phyloP scores from a whole-genome alignment of 2,888 invertebrate species.

The Eristalinus aeneus region DNA sequence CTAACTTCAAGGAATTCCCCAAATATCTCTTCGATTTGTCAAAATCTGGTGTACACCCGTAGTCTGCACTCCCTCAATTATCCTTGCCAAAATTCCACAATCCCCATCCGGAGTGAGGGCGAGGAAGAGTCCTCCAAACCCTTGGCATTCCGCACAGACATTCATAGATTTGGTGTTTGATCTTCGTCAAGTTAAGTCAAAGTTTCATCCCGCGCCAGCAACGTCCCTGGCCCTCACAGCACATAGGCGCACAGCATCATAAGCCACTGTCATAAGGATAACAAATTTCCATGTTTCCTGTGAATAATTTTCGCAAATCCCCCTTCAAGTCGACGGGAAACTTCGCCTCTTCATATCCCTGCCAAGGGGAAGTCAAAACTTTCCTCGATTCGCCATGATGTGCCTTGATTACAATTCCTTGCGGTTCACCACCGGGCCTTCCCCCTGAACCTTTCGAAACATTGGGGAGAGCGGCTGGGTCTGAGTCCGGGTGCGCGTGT shows the following conservation, averaged over 20 bases:
- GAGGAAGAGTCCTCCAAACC: not conserved
- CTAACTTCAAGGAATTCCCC: not conserved
- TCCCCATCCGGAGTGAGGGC: not conserved
- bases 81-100: not conserved
- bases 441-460: not conserved
- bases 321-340: not conserved
- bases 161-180: not conserved
- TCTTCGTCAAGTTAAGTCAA: not conserved
- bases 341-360: constrained; percentile 23
- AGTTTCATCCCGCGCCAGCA: not conserved
- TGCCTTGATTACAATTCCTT: constrained; percentile 61
- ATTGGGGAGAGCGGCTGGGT: not conserved
- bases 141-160: not conserved
- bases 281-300: constrained; percentile 40
- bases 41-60: not conserved
- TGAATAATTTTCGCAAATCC: constrained; percentile 26
- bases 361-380: constrained; percentile 45
- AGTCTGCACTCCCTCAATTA: not conserved
- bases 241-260: not conserved
- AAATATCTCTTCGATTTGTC: not conserved
- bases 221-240: not conserved
- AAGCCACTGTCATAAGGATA: not conserved
- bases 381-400: constrained; percentile 42
- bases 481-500: not conserved
- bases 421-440: not conserved